Base-by-base conservation (phyloP, 2,113 vertebrate genomes). In the Oreochromis aureus region DNA sequence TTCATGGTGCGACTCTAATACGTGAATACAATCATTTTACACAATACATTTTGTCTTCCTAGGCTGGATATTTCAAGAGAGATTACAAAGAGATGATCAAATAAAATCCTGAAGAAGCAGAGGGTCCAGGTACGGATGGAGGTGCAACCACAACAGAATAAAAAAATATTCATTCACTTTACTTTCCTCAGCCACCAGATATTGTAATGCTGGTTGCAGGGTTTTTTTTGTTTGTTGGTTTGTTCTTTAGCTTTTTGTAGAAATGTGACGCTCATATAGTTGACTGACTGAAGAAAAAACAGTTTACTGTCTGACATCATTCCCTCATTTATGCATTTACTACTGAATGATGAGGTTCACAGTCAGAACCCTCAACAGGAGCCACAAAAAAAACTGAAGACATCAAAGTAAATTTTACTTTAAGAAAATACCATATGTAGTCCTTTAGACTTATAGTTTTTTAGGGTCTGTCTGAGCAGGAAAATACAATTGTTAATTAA, bases 1-100 rank as follows among this genome's bases (percentile, higher is more conserved):
- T 59, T 59, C 27, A 32, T 63, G 54, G 10, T 56, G 54, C 6
- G 22, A 56, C 54, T 34, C 16, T 61, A 32, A 10, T 32, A 10
- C 11, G 2, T 56, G 54, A 24, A 56, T 56, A 56, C 54, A 18
- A 63, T 63, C 5, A 19, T 19, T 34, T 19, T 63, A 34, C 54
- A 56, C 54, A 56, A 24, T 18, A 61, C 13, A 6, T 18, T 61
- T 61, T 10, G 16, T 24, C 5, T 79, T 89, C 27, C 61, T 53
- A 98, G 97, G 89, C 96, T 90, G 97, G 97, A 46, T 98, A 98
- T 93, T 98, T 98, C 90, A 97, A 97, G 89, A 96, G 96, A 78
- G 96, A 93, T 44, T 97, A 97, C 86, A 95, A 96, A 46, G 39
- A 96, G 1, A 96, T 97, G 96, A 89, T 63, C 12, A 30, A 76